Conservation (phyloP, 2,888 invertebrate species). For the Buathra laborator region DNA sequence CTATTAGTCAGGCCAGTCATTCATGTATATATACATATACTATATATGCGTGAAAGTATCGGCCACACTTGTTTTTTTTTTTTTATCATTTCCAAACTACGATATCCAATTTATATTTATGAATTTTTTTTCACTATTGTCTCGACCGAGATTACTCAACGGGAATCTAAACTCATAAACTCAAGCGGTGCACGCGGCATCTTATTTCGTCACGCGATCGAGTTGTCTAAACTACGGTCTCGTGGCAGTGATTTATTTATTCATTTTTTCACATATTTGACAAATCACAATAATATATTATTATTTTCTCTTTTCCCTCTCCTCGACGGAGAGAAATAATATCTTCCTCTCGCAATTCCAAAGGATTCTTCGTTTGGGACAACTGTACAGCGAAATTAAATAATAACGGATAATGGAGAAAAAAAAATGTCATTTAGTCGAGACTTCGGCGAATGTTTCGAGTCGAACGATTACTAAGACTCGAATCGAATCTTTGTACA, state of each 20-base stretch:
- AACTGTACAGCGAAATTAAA: conserved; percentile 30
- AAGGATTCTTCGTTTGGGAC: conserved; percentile 24
- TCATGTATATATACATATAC: not conserved
- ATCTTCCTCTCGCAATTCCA: conserved; percentile 33
- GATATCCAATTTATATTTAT: conserved; percentile 21
- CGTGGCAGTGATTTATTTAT: conserved; percentile 64
- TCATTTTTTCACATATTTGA: conserved; percentile 46
- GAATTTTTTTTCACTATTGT: not conserved
- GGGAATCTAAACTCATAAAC: conserved; percentile 46
- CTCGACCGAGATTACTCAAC: conserved; percentile 20
- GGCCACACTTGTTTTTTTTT: not conserved
- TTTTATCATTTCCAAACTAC: not conserved
- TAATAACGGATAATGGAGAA: not conserved
- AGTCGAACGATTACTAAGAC: not conserved
- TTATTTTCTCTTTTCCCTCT: conserved; percentile 11
- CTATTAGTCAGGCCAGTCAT: conserved; percentile 25
- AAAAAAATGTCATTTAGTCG: not conserved
- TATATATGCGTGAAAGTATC: not conserved
- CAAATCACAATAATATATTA: conserved; percentile 51
- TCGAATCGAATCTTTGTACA: not conserved
- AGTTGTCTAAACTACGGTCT: conserved; percentile 68
- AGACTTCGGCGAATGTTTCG: not conserved
- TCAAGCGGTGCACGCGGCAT: conserved; percentile 37
- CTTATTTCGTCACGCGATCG: conserved; percentile 65
- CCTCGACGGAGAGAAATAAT: conserved; percentile 2